Evolutionary conservation across 2,113 vertebrate genomes (phyloP).

Genomic region (Misgurnus anguillicaudatus): DNA sequence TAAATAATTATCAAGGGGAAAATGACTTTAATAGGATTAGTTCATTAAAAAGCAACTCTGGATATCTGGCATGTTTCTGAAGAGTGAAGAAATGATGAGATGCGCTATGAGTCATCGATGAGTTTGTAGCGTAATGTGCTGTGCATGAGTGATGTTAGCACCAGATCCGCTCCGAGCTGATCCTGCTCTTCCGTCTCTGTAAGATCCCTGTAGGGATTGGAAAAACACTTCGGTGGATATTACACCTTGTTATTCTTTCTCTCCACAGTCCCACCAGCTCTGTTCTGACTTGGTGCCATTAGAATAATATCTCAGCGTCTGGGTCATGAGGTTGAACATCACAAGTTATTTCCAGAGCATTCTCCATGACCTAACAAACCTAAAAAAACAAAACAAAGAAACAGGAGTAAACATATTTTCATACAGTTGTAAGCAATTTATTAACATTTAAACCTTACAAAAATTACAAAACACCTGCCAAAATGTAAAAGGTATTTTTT

Average conservation of each 20-base stretch:
- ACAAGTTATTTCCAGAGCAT: constrained; percentile 49
- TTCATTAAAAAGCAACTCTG: constrained; percentile 12
- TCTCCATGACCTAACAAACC: background rate
- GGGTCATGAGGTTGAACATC: constrained; percentile 52
- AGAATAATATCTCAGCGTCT: constrained; percentile 65
- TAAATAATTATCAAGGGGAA: constrained; percentile 8
- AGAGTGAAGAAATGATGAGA: constrained; percentile 18
- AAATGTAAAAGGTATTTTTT: too few relatives aligned
- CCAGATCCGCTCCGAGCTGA: constrained; percentile 59
- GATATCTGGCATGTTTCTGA: background rate
- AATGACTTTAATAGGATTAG: constrained; percentile 15
- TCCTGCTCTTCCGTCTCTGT: constrained; percentile 58
- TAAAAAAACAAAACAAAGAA: background rate
- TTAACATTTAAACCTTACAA: too few relatives aligned
- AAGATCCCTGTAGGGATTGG: constrained; percentile 65
- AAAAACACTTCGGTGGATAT: constrained; percentile 71
- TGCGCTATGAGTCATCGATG: constrained; percentile 48
- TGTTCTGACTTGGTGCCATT: constrained; percentile 60
- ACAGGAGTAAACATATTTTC: background rate
- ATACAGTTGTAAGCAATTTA: too few relatives aligned
- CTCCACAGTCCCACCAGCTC: constrained; percentile 58
- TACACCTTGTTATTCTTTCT: constrained; percentile 70
- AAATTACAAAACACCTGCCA: too few relatives aligned
- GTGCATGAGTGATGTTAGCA: constrained; percentile 59
- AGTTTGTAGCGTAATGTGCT: constrained; percentile 61